Conservation (phyloP, 1,140 invertebrate species). For the Drosophila erecta region DNA sequence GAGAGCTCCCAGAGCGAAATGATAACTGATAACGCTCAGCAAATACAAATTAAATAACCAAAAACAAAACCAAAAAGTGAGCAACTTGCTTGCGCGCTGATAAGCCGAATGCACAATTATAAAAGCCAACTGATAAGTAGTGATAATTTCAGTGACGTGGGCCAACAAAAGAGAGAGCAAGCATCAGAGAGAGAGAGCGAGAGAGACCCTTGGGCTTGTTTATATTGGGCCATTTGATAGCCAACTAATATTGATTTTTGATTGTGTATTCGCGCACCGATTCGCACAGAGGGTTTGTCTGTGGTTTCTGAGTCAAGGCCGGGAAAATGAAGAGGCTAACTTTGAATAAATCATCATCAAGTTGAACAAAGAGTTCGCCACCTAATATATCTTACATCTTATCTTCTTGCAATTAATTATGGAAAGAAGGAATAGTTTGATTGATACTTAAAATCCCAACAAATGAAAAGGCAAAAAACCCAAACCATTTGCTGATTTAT, state of each 20-base stretch:
- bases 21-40: constrained; percentile 47
- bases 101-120: constrained; percentile 74
- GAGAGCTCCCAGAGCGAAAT: constrained; percentile 46
- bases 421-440: constrained; percentile 10
- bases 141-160: constrained; percentile 54
- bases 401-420: constrained; percentile 37
- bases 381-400: constrained; percentile 28
- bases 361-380: background rate
- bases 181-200: constrained; percentile 17
- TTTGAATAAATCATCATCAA: constrained; percentile 43
- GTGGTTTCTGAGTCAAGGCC: constrained; percentile 37
- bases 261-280: constrained; percentile 44
- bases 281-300: constrained; percentile 27
- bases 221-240: constrained; percentile 49
- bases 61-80: constrained; percentile 39
- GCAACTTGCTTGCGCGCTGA: constrained; percentile 41
- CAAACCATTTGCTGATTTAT: background rate
- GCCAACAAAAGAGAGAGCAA: constrained; percentile 17
- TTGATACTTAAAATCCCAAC: constrained; percentile 22
- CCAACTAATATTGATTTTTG: constrained; percentile 55
- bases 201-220: constrained; percentile 1
- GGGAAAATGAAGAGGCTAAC: constrained; percentile 12
- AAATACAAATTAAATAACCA: constrained; percentile 71
- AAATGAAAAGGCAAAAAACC: constrained; percentile 26
- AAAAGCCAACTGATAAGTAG: constrained; percentile 59